phyloP scores from a whole-genome alignment of 2,797 vertebrate genomes.

The Eremophila alpestris region DNA sequence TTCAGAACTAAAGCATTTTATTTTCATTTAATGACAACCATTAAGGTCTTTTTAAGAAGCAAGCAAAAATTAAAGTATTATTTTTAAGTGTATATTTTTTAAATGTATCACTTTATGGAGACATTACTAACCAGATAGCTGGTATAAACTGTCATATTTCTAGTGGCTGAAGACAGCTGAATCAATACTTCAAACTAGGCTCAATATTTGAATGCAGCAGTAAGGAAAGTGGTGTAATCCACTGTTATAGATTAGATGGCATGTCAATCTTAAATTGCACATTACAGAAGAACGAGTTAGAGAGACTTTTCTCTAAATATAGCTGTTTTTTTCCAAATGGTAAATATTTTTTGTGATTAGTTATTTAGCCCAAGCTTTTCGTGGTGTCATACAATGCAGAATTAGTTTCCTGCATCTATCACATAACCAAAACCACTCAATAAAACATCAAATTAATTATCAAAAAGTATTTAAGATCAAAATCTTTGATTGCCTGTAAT shows the following conservation, averaged over 20 bases:
- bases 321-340: not conserved
- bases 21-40: conserved; percentile 35
- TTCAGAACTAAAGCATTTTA: conserved; percentile 4
- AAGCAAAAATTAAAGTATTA: conserved; percentile 51
- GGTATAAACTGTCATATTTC: conserved; percentile 39
- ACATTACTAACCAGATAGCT: conserved; percentile 53
- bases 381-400: not conserved
- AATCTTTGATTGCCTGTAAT: conserved; percentile 40
- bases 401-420: not conserved
- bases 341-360: not conserved
- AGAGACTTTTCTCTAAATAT: not conserved
- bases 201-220: conserved; percentile 45
- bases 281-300: conserved; percentile 7
- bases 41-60: conserved; percentile 17
- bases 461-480: conserved; percentile 37
- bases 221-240: conserved; percentile 41
- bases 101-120: conserved; percentile 35
- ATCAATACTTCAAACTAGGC: conserved; percentile 37
- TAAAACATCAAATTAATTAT: conserved; percentile 41
- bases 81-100: conserved; percentile 45
- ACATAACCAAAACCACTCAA: not conserved
- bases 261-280: conserved; percentile 25
- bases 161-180: conserved; percentile 27
- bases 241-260: conserved; percentile 29
- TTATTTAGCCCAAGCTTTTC: not conserved